Percentiles rank a stretch among this genome's conserved stretches.
Evolutionary conservation across 2,888 invertebrate genomes (phyloP).

Genomic region (Parascotia fuliginaria): DNA sequence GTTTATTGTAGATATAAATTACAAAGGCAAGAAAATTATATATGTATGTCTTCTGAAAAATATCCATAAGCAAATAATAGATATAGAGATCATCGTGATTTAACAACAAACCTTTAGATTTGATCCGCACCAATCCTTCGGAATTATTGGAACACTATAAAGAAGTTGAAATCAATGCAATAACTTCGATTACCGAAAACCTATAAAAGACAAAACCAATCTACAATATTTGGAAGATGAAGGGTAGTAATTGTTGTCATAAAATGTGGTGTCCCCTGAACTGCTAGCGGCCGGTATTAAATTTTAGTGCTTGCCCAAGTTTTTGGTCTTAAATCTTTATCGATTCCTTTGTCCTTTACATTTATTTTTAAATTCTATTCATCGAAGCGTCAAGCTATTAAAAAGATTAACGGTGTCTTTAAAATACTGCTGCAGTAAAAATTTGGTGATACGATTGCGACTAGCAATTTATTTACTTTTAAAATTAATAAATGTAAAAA

Average conservation of each 20-base stretch:
- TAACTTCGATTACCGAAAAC: constrained; percentile 65
- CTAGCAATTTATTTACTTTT: constrained; percentile 5
- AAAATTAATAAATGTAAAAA: constrained; percentile 18
- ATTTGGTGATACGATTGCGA: constrained; percentile 12
- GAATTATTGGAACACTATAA: constrained; percentile 44
- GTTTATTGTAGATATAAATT: background rate
- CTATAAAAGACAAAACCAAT: constrained; percentile 78
- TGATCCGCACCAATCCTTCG: constrained; percentile 22
- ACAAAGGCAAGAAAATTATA: too few species aligned
- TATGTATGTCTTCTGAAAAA: too few species aligned
- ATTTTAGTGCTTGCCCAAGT: constrained; percentile 75
- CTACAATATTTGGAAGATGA: constrained; percentile 74
- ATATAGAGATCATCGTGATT: constrained; percentile 6
- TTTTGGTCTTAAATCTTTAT: constrained; percentile 70
- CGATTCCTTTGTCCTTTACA: constrained; percentile 60
- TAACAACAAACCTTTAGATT: constrained; percentile 17
- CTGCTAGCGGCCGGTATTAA: constrained; percentile 70
- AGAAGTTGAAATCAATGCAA: constrained; percentile 61
- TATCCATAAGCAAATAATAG: too few species aligned
- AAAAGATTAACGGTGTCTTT: constrained; percentile 58
- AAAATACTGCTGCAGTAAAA: constrained; percentile 39
- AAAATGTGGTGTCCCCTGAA: constrained; percentile 77
- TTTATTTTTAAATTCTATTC: constrained; percentile 70
- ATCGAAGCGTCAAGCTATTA: constrained; percentile 60
- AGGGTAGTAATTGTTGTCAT: constrained; percentile 79